Conservation (phyloP, 2,797 vertebrate species). For the Cossypha heuglini region DNA sequence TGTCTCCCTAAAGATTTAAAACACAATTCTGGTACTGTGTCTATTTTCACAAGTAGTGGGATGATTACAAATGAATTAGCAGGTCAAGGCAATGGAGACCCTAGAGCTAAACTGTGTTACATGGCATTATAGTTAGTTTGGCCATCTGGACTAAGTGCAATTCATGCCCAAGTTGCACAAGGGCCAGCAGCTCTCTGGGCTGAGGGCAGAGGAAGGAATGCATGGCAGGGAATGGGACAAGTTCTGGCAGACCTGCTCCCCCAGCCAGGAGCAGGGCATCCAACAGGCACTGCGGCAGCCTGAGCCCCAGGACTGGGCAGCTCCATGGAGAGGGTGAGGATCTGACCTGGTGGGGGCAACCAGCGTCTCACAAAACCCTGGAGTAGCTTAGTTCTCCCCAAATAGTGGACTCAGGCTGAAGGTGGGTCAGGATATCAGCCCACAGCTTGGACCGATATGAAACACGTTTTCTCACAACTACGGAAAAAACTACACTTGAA, state of each 20-base stretch:
- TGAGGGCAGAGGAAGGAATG: background rate
- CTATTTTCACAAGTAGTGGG: background rate
- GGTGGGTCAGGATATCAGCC: background rate
- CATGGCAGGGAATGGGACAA: accelerated
- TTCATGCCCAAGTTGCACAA: background rate
- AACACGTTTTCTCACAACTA: background rate
- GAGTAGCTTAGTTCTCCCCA: background rate
- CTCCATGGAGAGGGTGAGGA: background rate
- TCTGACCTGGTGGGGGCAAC: background rate
- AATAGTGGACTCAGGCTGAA: background rate
- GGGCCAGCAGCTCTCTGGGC: background rate
- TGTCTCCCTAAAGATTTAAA: background rate
- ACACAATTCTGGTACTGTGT: background rate
- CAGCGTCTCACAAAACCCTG: background rate
- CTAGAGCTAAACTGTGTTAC: background rate
- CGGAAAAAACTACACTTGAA: background rate
- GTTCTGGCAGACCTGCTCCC: background rate
- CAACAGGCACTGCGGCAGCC: accelerated
- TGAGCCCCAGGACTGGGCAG: background rate
- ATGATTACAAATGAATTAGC: background rate
- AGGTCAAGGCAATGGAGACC: background rate
- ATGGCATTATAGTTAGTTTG: background rate
- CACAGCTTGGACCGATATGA: background rate
- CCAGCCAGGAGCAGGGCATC: background rate
- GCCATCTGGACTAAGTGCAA: background rate